Percentiles rank a stretch among this genome's conserved stretches.
These are phyloP conservation scores for Rallus limicola DNA, from an alignment of 2,113 vertebrate genomes.

Conservation along the genomic window DNA sequence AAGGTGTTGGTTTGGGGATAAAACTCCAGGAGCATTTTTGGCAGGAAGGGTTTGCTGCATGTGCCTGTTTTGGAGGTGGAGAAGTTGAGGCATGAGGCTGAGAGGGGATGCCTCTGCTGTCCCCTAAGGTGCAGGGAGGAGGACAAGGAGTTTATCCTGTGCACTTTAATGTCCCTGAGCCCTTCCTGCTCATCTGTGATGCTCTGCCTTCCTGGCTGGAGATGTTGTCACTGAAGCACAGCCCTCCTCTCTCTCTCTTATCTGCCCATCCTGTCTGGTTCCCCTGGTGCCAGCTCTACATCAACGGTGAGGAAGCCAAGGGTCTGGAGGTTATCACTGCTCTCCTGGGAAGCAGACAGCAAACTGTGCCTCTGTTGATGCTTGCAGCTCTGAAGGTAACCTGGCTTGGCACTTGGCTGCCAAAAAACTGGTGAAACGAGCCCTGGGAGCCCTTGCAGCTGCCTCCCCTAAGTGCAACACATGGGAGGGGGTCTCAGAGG, in stretches of 20 bases:
- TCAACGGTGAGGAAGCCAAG: background rate
- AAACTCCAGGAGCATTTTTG: background rate
- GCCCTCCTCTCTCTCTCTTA: background rate
- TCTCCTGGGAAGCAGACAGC: background rate
- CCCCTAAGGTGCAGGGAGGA: background rate
- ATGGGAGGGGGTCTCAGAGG: fast-evolving
- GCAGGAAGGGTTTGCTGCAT: background rate
- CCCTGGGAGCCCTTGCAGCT: background rate
- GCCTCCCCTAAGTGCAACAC: background rate
- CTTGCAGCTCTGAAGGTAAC: background rate
- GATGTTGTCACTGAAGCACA: background rate
- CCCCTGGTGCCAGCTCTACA: background rate
- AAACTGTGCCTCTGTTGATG: fast-evolving
- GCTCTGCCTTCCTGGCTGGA: background rate
- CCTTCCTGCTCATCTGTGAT: fast-evolving
- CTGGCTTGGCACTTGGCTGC: background rate
- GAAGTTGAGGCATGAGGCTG: background rate
- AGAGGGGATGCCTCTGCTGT: fast-evolving
- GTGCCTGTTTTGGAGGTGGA: no score
- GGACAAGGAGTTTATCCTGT: background rate
- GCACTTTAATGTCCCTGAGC: background rate
- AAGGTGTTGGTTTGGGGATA: background rate
- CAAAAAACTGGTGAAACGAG: background rate
- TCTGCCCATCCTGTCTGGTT: background rate
- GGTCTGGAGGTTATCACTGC: fast-evolving